Conservation (phyloP, 2,797 vertebrate genomes). For the Tympanoctomys barrerae region DNA sequence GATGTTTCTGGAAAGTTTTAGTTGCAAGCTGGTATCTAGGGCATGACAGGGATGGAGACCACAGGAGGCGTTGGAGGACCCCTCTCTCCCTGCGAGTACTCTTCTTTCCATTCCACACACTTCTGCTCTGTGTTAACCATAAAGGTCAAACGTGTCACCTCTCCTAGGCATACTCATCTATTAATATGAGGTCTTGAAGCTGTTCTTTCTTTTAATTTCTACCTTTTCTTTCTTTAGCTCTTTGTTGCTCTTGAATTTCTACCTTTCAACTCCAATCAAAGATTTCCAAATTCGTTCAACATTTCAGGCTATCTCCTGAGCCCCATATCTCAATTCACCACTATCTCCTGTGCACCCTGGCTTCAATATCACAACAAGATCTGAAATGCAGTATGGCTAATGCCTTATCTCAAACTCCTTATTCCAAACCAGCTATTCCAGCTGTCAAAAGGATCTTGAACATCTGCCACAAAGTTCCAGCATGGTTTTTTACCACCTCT, state of each 20-base stretch:
- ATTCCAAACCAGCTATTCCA: not conserved
- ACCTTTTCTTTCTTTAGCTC: not conserved
- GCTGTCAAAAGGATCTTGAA: not conserved
- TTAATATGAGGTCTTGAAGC: not conserved
- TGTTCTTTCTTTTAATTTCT: not conserved
- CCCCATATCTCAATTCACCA: not conserved
- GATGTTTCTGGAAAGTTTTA: not conserved
- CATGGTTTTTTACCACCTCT: not conserved
- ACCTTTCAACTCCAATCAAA: not conserved
- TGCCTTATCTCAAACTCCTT: not conserved
- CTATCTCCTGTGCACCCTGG: not conserved
- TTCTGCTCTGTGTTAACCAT: not conserved
- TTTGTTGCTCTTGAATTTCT: constrained; percentile 11
- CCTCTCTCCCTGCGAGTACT: not conserved
- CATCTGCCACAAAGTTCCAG: not conserved
- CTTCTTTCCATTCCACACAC: not conserved
- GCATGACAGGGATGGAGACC: not conserved
- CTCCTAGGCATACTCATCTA: not conserved
- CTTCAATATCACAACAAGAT: not conserved
- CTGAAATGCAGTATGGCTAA: not conserved
- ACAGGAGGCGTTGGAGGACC: fast-evolving
- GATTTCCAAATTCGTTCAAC: not conserved
- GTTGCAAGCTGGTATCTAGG: not conserved
- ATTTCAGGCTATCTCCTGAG: not conserved
- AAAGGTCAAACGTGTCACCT: not conserved